Percentiles rank a stretch among this genome's conserved stretches.
These are phyloP conservation scores for Spilosoma lubricipeda DNA, from an alignment of 2,888 invertebrate species.

Conservation along the genomic window DNA sequence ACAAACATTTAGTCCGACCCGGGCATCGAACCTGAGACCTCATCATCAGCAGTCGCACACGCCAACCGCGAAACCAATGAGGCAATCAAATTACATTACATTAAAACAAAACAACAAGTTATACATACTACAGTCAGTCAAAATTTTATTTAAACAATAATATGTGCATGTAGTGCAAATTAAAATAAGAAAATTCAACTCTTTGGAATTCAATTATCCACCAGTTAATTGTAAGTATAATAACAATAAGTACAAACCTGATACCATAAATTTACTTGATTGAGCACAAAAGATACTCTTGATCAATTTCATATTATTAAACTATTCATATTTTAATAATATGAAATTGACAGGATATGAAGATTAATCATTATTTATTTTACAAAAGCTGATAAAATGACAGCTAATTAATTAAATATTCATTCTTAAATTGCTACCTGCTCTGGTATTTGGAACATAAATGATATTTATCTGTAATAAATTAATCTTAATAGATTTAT, in stretches of 20 bases:
- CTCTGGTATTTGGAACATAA: not conserved
- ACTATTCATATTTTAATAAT: too few relatives aligned
- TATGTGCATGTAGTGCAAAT: not conserved
- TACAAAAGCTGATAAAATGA: not conserved
- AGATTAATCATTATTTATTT: not conserved
- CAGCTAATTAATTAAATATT: slow-evolving; percentile 4
- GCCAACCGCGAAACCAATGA: too few relatives aligned
- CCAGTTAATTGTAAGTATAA: not conserved
- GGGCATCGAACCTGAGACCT: too few relatives aligned
- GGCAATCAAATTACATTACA: too few relatives aligned
- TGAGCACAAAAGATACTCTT: not conserved
- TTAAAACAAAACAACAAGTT: too few relatives aligned
- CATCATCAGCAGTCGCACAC: too few relatives aligned
- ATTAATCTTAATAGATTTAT: not conserved
- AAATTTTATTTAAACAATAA: too few relatives aligned
- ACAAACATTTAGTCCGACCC: too few relatives aligned
- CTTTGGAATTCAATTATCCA: not conserved
- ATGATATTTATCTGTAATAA: not conserved
- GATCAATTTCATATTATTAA: too few relatives aligned
- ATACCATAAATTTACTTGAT: not conserved
- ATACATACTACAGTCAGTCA: too few relatives aligned
- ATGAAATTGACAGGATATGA: not conserved
- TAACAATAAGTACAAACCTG: not conserved
- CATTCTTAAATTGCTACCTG: slow-evolving; percentile 8
- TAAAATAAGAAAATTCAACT: not conserved